These are phyloP conservation scores for Himalopsyche japonica DNA, from an alignment of 2,888 invertebrate genomes.

Conservation along the genomic window DNA sequence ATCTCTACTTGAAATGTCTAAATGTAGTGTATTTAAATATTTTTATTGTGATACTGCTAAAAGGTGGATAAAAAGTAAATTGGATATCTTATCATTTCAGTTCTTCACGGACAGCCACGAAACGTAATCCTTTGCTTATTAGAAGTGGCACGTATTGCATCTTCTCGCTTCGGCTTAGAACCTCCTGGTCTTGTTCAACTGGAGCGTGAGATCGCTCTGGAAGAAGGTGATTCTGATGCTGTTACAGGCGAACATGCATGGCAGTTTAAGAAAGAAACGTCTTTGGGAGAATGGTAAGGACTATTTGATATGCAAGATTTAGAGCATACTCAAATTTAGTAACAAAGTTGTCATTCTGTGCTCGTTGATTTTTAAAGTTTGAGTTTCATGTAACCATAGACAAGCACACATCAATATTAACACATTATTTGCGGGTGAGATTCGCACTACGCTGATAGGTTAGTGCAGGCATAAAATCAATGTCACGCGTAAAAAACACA, in stretches of 20 bases:
- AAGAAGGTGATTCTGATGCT: conserved; percentile 52
- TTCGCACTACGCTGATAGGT: too few species aligned
- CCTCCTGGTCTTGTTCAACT: conserved; percentile 81
- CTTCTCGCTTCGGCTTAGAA: conserved; percentile 71
- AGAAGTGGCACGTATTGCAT: conserved; percentile 82
- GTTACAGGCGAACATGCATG: conserved; percentile 51
- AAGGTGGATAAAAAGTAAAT: neutral
- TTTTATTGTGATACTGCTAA: neutral
- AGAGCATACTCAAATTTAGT: too few species aligned
- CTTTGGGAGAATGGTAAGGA: neutral
- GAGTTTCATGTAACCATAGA: too few species aligned
- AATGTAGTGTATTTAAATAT: too few species aligned
- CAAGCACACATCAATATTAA: too few species aligned
- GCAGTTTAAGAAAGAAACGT: conserved; percentile 63
- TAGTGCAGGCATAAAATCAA: too few species aligned
- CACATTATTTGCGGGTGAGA: too few species aligned
- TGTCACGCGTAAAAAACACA: too few species aligned
- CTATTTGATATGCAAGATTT: too few species aligned
- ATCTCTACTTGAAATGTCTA: too few species aligned
- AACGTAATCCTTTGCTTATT: conserved; percentile 83
- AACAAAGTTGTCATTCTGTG: too few species aligned
- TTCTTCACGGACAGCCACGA: conserved; percentile 80
- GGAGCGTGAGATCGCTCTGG: conserved; percentile 84
- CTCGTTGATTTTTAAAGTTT: too few species aligned
- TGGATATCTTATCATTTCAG: conserved; percentile 50